Base-by-base conservation (phyloP, 2,888 invertebrate species). In the Panzeria rudis region DNA sequence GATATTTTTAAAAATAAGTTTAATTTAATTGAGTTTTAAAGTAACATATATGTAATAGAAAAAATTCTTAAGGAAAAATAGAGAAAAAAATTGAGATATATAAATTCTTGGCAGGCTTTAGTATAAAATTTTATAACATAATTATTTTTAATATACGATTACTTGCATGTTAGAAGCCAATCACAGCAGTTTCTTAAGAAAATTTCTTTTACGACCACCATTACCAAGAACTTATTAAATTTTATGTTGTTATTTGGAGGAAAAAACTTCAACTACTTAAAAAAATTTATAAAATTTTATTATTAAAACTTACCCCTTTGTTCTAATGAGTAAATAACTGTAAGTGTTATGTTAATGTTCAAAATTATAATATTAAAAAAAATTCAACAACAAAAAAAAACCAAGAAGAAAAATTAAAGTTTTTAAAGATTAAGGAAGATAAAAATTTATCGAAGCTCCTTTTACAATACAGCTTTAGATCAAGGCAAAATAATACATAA, bases 81-180 rank as follows among this genome's bases (percentile, higher is more conserved):
- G 78, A 73, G 50, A 50, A 77, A 78, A 68, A 61, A 61, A 25
- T 78, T 29, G 3, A 11, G 32, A 62, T 64, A 59, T 73, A 32
- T 83, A 89, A 89, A 88, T 86, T 86, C 89, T 88, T 86, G 89
- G 88, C 86, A 86, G 86, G 87, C 87, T 64, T 25, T 3, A 17
- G 1, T 17, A 25, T 4, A 9, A 29, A 29, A 20, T 41, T 20
- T 68, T 47, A 4, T 5, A 52, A 29, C 11, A 17, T n/a, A 23
- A 41, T 20, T 11, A 25, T 41, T 56, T 20, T 15, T 38, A 15
- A 13, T 1, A 20, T 35, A 11, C 38, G 11, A 3, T 9, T 69
- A 25, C 11, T n/a, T 9, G 32, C 0, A 20, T 23, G 15, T 2
- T 52, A 23, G 1, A 20, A 23, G 2, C 52, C 78, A 71, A 78